Evolutionary conservation across 2,888 invertebrate species (phyloP).

Genomic region (Scaptomyza caliginosa): DNA sequence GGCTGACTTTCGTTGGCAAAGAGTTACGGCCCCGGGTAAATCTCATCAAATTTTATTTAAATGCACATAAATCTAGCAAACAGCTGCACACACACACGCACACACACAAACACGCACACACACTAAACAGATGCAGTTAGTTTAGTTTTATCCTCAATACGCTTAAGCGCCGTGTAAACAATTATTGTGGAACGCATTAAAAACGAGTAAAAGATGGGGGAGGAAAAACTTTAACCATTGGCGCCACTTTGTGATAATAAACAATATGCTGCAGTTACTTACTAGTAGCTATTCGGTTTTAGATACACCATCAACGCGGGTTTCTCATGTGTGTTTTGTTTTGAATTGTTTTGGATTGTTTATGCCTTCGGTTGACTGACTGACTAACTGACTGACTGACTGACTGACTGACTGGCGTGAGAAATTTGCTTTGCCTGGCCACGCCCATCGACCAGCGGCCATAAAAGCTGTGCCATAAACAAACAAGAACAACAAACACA

Average conservation of each 20-base stretch:
- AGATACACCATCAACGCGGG: slow-evolving; percentile 17
- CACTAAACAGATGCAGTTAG: slow-evolving; percentile 17
- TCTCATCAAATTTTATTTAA: slow-evolving; percentile 78
- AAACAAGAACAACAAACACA: slow-evolving; percentile 41
- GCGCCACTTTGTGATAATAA: slow-evolving; percentile 81
- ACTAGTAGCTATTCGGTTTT: slow-evolving; percentile 8
- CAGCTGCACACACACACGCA: slow-evolving; percentile 38
- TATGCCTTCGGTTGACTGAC: slow-evolving; percentile 36
- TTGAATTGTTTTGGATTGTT: slow-evolving; percentile 51
- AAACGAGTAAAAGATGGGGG: slow-evolving; percentile 55
- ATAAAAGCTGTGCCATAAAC: slow-evolving; percentile 56
- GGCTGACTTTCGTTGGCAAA: slow-evolving; percentile 8
- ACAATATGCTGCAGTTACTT: slow-evolving; percentile 40
- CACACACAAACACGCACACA: neutral
- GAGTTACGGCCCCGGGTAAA: slow-evolving; percentile 59
- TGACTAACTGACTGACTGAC: neutral
- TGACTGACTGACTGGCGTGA: slow-evolving; percentile 51
- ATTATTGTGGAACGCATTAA: slow-evolving; percentile 23
- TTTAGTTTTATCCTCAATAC: slow-evolving; percentile 14
- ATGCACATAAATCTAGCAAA: slow-evolving; percentile 72
- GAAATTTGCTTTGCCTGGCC: slow-evolving; percentile 57
- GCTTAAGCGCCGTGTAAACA: slow-evolving; percentile 62
- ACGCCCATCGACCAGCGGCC: slow-evolving; percentile 57
- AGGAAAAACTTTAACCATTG: slow-evolving; percentile 57
- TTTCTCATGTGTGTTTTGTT: no score